Base-by-base conservation (phyloP, 2,888 invertebrate species). In the Ochlodes sylvanus region DNA sequence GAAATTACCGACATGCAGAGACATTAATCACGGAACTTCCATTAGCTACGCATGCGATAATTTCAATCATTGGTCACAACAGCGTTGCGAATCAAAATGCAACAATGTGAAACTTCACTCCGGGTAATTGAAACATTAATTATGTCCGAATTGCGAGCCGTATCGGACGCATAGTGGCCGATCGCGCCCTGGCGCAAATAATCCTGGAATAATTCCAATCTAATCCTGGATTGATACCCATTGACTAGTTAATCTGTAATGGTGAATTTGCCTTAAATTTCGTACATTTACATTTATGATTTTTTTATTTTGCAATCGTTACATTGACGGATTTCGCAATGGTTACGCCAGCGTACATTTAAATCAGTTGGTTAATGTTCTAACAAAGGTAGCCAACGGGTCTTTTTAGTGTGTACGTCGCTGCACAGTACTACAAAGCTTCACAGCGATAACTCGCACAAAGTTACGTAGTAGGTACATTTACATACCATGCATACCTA, bases 71-170 rank as follows among this genome's bases (percentile, higher is more conserved):
- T 52, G 52, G 52, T 52, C 21, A 27, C 21, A 2, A 14, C 21
- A 14, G 27, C 27, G 44, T 55, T 55, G 42, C 32, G 19, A 61
- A 19, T 62, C 55, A 67, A 61, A 67, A 34, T 62, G 67, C 50
- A 50, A 61, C 65, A 67, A 47, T 44, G 61, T 47, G 47, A 55
- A 67, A 67, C 67, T 67, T 67, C 66, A 67, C 67, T 62, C 38
- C 19, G 17, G 55, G 34, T 67, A 67, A 67, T 67, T 67, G 67
- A 55, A 55, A 55, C 61, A 67, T 67, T 67, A 42, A 67, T 67
- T 61, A 61, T 44, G 21, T 41, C 44, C 47, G 38, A 55, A 67
- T 54, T 27, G 65, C 17, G 54, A 61, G 10, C 47, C 61, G 44
- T 54, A 60, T 66, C 42, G 42, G 41, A 42, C 38, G 41, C 12